These are phyloP conservation scores for Isaurus tuberculatus DNA, from an alignment of 92 coral and sea anemone genomes.

Conservation along the genomic window DNA sequence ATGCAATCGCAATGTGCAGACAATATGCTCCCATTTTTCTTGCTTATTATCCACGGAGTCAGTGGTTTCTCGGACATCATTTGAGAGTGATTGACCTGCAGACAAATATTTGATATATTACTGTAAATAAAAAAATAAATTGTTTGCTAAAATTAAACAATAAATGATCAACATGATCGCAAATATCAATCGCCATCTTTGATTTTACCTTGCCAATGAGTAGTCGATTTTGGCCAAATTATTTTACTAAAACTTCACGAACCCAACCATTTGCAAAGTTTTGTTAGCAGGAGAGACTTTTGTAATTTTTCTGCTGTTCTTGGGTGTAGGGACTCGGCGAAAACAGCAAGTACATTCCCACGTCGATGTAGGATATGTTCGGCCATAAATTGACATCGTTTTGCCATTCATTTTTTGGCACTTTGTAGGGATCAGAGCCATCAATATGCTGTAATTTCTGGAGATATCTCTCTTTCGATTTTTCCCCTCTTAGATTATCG, in stretches of 20 bases:
- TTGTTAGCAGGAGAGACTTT: slow-evolving; percentile 66
- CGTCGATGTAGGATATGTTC: slow-evolving; percentile 55
- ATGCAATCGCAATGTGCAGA: slow-evolving; percentile 1
- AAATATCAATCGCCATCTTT: slow-evolving; percentile 9
- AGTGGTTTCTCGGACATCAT: neutral
- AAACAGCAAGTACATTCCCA: slow-evolving; percentile 75
- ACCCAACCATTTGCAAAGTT: slow-evolving; percentile 72
- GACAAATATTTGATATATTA: slow-evolving; percentile 13
- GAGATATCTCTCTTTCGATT: slow-evolving; percentile 33
- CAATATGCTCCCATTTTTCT: neutral
- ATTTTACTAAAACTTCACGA: slow-evolving; percentile 57
- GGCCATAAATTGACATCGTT: slow-evolving; percentile 61
- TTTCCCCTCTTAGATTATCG: slow-evolving; percentile 27
- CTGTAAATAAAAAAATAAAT: neutral
- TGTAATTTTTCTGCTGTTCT: slow-evolving; percentile 65
- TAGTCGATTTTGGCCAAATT: slow-evolving; percentile 65
- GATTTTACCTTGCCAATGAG: slow-evolving; percentile 62
- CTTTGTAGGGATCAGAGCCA: slow-evolving; percentile 56
- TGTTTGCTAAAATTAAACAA: slow-evolving; percentile 16
- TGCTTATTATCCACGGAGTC: slow-evolving; percentile 3
- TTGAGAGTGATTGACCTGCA: neutral
- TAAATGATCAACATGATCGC: slow-evolving; percentile 20
- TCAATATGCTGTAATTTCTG: slow-evolving; percentile 1
- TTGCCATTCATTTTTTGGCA: slow-evolving; percentile 51
- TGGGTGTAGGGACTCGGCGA: slow-evolving; percentile 64